Conservation (phyloP, 1,140 invertebrate genomes). For the Stegodyphus dumicola region DNA sequence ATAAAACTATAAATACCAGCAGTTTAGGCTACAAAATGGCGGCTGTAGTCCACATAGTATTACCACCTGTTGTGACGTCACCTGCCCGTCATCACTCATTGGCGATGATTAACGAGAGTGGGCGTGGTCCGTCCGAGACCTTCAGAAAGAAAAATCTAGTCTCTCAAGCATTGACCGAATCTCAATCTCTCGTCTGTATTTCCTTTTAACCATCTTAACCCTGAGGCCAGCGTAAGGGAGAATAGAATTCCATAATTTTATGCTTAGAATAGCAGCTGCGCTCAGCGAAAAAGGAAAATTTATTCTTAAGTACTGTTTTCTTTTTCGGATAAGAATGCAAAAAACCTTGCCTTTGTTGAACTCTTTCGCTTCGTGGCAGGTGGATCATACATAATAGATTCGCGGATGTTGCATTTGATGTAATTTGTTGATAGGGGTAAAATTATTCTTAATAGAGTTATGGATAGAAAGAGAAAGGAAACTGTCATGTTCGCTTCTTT, state of each 20-base stretch:
- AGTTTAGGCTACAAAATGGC: constrained; percentile 35
- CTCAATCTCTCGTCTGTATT: constrained; percentile 1
- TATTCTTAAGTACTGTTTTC: not conserved
- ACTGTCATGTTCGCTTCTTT: too few relatives aligned
- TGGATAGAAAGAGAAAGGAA: too few relatives aligned
- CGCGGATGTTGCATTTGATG: not conserved
- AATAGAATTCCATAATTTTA: constrained; percentile 5
- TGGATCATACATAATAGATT: not conserved
- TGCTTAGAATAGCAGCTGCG: constrained; percentile 15
- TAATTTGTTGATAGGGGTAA: not conserved
- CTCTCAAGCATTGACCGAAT: not conserved
- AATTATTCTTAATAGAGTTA: not conserved
- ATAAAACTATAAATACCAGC: constrained; percentile 39
- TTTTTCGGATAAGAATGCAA: not conserved
- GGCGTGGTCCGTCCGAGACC: constrained; percentile 17
- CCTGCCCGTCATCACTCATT: constrained; percentile 58
- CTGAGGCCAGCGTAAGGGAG: not conserved
- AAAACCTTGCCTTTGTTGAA: constrained; percentile 15
- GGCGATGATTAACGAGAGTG: constrained; percentile 55
- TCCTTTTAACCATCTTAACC: constrained; percentile 19
- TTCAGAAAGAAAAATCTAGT: not conserved
- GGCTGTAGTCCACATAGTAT: constrained; percentile 11
- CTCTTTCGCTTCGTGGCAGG: constrained; percentile 4
- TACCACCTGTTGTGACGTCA: constrained; percentile 59
- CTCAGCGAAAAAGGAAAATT: not conserved